Evolutionary conservation across 2,797 vertebrate species (phyloP), one percentile per base, ranked within the genome.

Genomic region (Oophaga sylvatica): DNA sequence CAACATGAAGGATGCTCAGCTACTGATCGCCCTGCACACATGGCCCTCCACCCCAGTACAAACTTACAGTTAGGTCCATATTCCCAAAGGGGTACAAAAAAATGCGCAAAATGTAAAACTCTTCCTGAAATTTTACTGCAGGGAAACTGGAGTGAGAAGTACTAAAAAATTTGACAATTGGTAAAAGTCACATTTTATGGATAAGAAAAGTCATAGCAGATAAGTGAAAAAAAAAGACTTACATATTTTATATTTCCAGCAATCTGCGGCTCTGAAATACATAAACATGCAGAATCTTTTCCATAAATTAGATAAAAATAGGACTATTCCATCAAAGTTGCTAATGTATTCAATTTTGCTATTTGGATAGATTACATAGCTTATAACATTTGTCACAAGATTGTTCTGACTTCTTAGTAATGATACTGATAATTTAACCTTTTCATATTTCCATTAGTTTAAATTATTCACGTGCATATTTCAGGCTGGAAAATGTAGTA

Each of bases 401-500:
- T 53, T 35, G 48, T 81, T 86, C 68, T 29, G 68, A 26, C 13
- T 75, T 83, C 59, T 56, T 77, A 57, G 81, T 82, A 87, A 83
- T 53, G 60, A 83, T 45, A 26, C 60, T 77, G 80, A 78, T 82
- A 83, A 81, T 87, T 65, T 56, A 87, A 77, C 59, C 62, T 81
- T 77, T 73, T 83, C 71, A 68, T 53, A 77, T 87, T 87, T 76
- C 70, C 48, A 83, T 77, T 83, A 65, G 57, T 70, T 29, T 41
- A 87, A 83, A 87, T 83, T 83, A 83, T 83, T 83, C 71, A 59
- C n/a, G 12, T 68, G 20, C 80, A 83, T 83, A 73, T 87, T 83
- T 68, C 60, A 83, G 60, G 31, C 68, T 45, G 53, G 60, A 87
- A 83, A 77, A 45, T 35, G 10, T 78, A 56, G 77, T 45, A 71